phyloP scores from a whole-genome alignment of 1,140 invertebrate species.

The Amphibalanus amphitrite region DNA sequence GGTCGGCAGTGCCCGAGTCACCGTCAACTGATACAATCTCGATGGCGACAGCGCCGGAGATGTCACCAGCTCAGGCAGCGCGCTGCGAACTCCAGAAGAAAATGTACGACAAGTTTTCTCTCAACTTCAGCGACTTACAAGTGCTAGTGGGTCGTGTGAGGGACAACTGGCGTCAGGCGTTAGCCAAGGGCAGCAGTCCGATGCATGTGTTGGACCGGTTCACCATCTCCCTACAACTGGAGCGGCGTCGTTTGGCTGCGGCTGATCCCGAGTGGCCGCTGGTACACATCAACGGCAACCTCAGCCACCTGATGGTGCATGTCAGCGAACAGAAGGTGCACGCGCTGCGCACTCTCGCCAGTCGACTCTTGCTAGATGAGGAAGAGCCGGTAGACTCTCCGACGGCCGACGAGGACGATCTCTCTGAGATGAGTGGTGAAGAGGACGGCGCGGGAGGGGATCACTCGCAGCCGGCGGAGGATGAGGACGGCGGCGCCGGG shows the following conservation, averaged over 20 bases:
- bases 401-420: neutral
- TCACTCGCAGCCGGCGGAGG: slow-evolving; percentile 7
- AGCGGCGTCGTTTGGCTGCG: slow-evolving; percentile 59
- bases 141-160: no score
- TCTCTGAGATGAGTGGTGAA: neutral
- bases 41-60: no score
- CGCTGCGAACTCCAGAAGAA: no score
- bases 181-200: slow-evolving; percentile 21
- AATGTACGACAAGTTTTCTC: no score
- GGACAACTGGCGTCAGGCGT: no score
- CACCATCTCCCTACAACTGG: slow-evolving; percentile 66
- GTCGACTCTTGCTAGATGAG: slow-evolving; percentile 5
- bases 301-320: slow-evolving; percentile 72
- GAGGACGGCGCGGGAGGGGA: neutral
- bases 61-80: no score
- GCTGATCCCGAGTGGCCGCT: slow-evolving; percentile 69
- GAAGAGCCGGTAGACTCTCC: neutral
- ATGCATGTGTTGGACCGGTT: slow-evolving; percentile 80
- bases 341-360: slow-evolving; percentile 36
- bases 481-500: neutral
- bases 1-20: no score
- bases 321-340: slow-evolving; percentile 72
- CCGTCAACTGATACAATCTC: no score
- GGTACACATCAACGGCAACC: slow-evolving; percentile 57
- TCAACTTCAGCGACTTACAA: no score